Conservation (phyloP, 2,113 vertebrate species). For the Neogale vison region DNA sequence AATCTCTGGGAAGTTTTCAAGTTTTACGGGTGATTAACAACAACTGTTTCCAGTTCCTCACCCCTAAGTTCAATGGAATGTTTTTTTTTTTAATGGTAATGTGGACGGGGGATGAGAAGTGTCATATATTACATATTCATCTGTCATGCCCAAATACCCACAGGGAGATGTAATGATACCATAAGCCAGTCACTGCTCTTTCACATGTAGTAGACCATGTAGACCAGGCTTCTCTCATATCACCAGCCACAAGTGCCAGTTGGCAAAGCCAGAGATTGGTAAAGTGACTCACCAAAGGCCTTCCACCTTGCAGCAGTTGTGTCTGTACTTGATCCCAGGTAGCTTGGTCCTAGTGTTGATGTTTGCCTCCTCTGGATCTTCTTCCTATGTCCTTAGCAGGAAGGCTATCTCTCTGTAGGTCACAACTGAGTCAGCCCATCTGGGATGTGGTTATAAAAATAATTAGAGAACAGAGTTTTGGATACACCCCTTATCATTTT, state of each 20-base stretch:
- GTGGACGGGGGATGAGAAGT: background rate
- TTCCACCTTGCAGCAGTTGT: accelerated
- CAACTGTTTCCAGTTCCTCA: background rate
- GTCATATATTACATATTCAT: background rate
- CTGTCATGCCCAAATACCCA: background rate
- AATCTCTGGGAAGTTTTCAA: background rate
- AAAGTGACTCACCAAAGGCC: background rate
- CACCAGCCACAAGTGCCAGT: background rate
- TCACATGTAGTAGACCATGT: background rate
- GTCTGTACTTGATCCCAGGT: too few species aligned
- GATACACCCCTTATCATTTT: background rate
- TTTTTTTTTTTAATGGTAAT: background rate
- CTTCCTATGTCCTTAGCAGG: background rate
- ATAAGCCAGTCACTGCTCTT: background rate
- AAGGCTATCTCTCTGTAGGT: background rate
- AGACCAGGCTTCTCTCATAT: background rate
- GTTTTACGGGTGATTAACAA: background rate
- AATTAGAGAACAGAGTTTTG: background rate
- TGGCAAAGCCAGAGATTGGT: background rate
- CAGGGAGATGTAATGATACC: background rate
- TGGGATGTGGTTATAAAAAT: background rate
- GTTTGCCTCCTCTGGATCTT: accelerated
- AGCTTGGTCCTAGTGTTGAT: too few species aligned
- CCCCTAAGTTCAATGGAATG: background rate
- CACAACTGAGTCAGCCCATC: background rate